Percentiles rank a stretch among this genome's conserved stretches.
phyloP scores from a whole-genome alignment of 1,140 invertebrate species.

The Drosophila simulans region DNA sequence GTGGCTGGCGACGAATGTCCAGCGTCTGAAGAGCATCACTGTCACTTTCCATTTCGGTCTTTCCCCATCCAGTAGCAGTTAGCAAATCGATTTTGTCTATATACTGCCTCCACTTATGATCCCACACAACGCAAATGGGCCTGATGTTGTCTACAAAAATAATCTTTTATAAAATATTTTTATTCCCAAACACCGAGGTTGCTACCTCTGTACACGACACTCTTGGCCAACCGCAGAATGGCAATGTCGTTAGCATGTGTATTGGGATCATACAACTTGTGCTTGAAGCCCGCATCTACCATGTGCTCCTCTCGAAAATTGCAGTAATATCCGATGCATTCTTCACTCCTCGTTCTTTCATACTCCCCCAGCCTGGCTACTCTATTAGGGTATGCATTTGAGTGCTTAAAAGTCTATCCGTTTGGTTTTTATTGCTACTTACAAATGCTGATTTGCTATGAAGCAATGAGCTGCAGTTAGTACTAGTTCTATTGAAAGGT shows the following conservation, averaged over 20 bases:
- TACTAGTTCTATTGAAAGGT: neutral
- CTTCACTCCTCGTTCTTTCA: constrained; percentile 3
- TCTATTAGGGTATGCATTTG: neutral
- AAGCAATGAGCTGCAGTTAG: constrained; percentile 25
- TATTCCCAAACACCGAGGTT: too few species aligned
- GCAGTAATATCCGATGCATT: neutral
- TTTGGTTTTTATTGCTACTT: neutral
- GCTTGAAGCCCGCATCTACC: constrained; percentile 1
- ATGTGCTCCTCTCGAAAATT: neutral
- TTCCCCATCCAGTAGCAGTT: constrained; percentile 10
- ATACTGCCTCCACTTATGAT: neutral
- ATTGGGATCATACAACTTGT: neutral
- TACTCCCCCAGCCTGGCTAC: constrained; percentile 17
- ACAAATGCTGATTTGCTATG: neutral
- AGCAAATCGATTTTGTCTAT: neutral
- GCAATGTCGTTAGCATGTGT: constrained; percentile 15
- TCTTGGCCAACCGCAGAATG: neutral
- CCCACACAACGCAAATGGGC: constrained; percentile 11
- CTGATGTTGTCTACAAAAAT: neutral
- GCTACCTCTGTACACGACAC: constrained; percentile 9
- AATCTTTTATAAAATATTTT: neutral
- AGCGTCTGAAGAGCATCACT: neutral
- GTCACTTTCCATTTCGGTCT: neutral
- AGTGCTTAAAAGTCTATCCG: neutral
- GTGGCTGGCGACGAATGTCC: neutral